phyloP scores from a whole-genome alignment of 2,797 vertebrate genomes.

The Tenualosa ilisha region DNA sequence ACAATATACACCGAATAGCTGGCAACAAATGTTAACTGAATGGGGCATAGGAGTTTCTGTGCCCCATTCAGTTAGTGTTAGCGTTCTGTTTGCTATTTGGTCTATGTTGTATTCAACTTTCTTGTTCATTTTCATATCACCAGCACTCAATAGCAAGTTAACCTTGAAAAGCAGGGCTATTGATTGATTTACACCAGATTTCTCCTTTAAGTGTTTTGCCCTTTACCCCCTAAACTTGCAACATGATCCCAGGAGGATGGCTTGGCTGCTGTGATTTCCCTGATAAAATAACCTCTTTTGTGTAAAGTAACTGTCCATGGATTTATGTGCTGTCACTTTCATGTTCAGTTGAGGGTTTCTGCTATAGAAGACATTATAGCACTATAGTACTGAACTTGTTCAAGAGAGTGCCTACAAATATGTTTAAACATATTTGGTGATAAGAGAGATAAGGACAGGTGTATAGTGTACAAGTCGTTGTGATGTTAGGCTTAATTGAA shows the following conservation, averaged over 20 bases:
- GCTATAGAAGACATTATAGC: background rate
- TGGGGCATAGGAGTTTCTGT: too few relatives aligned
- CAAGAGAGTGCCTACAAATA: background rate
- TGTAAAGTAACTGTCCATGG: background rate
- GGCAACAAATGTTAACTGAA: too few relatives aligned
- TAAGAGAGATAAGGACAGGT: background rate
- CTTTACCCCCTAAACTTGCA: background rate
- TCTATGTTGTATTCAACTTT: too few relatives aligned
- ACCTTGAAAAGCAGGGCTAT: too few relatives aligned
- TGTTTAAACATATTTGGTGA: background rate
- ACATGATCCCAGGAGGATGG: background rate
- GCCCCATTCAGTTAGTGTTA: too few relatives aligned
- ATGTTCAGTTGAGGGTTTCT: background rate
- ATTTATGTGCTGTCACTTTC: background rate
- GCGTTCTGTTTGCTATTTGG: too few relatives aligned
- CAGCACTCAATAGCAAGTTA: too few relatives aligned
- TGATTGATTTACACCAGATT: too few relatives aligned
- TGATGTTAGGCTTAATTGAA: background rate
- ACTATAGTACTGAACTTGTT: background rate
- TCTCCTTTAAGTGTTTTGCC: background rate
- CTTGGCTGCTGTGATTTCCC: slow-evolving; percentile 1
- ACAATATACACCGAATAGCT: too few relatives aligned
- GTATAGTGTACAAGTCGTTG: background rate
- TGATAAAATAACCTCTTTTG: background rate
- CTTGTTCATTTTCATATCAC: too few relatives aligned